Evolutionary conservation across 2,888 invertebrate species (phyloP).

Genomic region (Apotomis betuletana): DNA sequence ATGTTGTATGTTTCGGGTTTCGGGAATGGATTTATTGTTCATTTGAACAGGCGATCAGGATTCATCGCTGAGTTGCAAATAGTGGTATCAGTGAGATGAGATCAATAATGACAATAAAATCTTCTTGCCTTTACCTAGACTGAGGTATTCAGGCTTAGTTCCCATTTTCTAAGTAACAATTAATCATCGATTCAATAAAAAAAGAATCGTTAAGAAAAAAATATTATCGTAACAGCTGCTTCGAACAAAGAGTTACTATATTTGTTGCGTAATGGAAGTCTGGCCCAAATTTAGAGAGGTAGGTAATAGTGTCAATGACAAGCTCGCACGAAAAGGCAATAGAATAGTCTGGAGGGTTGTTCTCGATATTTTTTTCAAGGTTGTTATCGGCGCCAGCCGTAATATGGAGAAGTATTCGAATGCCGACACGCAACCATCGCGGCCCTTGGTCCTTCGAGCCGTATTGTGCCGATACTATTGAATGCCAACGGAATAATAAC

Average conservation of each 20-base stretch:
- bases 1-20: slow-evolving; percentile 47
- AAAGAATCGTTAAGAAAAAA: slow-evolving; percentile 39
- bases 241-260: slow-evolving; percentile 28
- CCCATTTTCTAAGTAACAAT: not conserved
- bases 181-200: too few relatives aligned
- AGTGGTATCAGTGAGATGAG: not conserved
- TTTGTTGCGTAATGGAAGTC: slow-evolving; percentile 29
- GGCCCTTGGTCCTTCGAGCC: slow-evolving; percentile 50
- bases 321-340: slow-evolving; percentile 55
- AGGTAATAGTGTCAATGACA: slow-evolving; percentile 57
- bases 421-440: slow-evolving; percentile 57
- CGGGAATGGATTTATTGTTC: slow-evolving; percentile 40
- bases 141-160: too few relatives aligned
- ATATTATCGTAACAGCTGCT: slow-evolving; percentile 26
- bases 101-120: not conserved
- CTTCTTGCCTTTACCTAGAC: too few relatives aligned
- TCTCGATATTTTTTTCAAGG: slow-evolving; percentile 64
- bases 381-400: slow-evolving; percentile 52
- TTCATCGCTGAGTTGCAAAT: slow-evolving; percentile 7
- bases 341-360: slow-evolving; percentile 52
- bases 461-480: slow-evolving; percentile 22
- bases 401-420: slow-evolving; percentile 56
- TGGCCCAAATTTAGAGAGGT: slow-evolving; percentile 33
- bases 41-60: slow-evolving; percentile 21
- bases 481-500: slow-evolving; percentile 35